phyloP scores from a whole-genome alignment of 2,113 vertebrate species.

The Notiomystis cincta region DNA sequence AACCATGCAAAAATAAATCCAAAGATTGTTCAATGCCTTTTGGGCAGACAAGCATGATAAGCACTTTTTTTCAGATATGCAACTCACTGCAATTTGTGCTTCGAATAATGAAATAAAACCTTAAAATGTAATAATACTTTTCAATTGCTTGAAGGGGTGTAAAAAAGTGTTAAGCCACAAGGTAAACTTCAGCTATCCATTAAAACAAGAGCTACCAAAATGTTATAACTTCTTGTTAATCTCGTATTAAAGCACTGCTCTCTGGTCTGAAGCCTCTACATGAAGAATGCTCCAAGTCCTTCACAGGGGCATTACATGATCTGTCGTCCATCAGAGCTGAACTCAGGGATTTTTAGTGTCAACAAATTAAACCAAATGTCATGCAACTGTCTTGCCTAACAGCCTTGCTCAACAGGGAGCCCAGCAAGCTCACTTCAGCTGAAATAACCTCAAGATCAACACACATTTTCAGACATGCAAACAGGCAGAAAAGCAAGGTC shows the following conservation, averaged over 20 bases:
- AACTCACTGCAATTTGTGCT: background rate
- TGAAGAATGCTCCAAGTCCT: background rate
- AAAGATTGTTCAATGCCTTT: background rate
- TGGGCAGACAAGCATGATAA: background rate
- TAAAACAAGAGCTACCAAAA: background rate
- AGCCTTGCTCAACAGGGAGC: background rate
- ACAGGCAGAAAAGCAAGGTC: background rate
- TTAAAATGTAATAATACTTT: background rate
- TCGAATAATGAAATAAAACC: background rate
- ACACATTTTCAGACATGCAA: background rate
- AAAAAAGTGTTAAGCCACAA: background rate
- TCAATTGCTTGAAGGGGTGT: background rate
- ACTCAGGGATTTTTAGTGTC: constrained; percentile 22
- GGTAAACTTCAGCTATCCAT: background rate
- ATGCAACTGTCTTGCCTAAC: constrained; percentile 27
- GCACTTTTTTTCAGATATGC: background rate
- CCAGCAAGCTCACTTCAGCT: background rate
- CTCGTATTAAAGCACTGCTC: background rate
- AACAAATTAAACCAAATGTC: constrained; percentile 53
- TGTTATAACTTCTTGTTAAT: background rate
- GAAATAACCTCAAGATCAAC: constrained; percentile 9
- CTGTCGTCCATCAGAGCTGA: constrained; percentile 4
- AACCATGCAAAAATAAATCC: background rate
- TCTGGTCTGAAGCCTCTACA: background rate
- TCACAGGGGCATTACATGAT: background rate